These are phyloP conservation scores for Penaeus indicus DNA, from an alignment of 1,140 invertebrate genomes.

Conservation along the genomic window DNA sequence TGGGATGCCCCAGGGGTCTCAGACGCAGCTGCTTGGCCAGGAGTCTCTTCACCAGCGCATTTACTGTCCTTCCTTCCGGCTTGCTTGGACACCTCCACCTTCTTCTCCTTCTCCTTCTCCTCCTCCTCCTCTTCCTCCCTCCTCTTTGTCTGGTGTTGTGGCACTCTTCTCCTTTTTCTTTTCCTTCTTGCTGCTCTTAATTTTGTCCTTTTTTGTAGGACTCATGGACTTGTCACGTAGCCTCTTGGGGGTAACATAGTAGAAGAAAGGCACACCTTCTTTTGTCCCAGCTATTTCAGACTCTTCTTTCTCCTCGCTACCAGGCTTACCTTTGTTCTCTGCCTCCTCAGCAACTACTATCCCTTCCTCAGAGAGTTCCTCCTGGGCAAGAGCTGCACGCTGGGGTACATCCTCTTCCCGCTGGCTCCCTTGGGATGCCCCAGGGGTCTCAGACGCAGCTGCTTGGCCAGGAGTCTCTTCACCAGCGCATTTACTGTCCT, in stretches of 20 bases:
- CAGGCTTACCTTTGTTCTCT: background rate
- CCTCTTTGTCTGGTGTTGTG: background rate
- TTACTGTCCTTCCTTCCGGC: background rate
- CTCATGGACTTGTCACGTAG: constrained; percentile 24
- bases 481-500: background rate
- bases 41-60: background rate
- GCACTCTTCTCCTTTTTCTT: constrained; percentile 19
- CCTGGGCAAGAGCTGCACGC: background rate
- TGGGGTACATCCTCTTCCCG: background rate
- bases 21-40: background rate
- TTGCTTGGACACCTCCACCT: background rate
- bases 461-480: background rate
- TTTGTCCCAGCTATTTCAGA: background rate
- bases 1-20: background rate
- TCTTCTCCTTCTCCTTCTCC: constrained; percentile 33
- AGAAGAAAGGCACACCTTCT: constrained; percentile 62
- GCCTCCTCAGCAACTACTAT: background rate
- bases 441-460: background rate
- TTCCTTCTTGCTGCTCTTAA: background rate
- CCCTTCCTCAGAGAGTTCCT: constrained; percentile 22
- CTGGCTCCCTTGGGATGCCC: background rate
- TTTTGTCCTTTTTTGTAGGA: background rate
- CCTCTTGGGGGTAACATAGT: constrained; percentile 62
- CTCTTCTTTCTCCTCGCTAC: background rate
- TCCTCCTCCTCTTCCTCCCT: constrained; percentile 35